Evolutionary conservation across 1,140 invertebrate species (phyloP), one percentile per base, ranked within the genome.

Genomic region (Argopecten irradians): DNA sequence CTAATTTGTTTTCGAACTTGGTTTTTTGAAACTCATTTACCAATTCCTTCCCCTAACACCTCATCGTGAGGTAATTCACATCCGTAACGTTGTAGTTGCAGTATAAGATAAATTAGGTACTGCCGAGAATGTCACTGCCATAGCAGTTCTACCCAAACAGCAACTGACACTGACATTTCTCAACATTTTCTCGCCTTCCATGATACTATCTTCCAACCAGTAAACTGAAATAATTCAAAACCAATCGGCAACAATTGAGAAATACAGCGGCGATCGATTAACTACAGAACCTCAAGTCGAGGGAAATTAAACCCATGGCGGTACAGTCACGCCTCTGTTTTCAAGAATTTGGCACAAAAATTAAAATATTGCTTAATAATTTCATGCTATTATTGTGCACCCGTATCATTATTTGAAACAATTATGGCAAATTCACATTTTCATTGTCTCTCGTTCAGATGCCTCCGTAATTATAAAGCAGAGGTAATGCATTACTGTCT

Each of bases 281-380:
- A 28, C 55, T 71, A 71, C 55, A 28, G 55, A 16, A 11, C 55
- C 55, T 22, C n/a, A 7, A 71, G 55, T 19, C 7, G 16, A 22
- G 22, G 55, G 55, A 71, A 71, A 71, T 71, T 71, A 71, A 71
- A 28, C 55, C 55, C 55, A 28, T 28, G 55, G n/a, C 13, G 16
- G 22, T 28, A 71, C 55, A 71, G 55, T 71, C 55, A 71, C 55
- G 55, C 55, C 55, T 71, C 55, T 71, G 55, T n/a, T 71, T 71
- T 71, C 22, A 71, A 71, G 55, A 71, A 28, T 71, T 71, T 71
- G 55, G 55, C 55, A 28, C 55, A 71, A 71, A 71, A 71, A 71
- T 71, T 71, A 71, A 71, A 71, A 71, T 71, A 71, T 71, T 71
- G 55, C 55, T 71, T 71, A 71, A 71, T 71, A 71, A 71, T 71